These are phyloP conservation scores for Sebastes steindachneri DNA, from an alignment of 2,797 vertebrate species.

Conservation along the genomic window DNA sequence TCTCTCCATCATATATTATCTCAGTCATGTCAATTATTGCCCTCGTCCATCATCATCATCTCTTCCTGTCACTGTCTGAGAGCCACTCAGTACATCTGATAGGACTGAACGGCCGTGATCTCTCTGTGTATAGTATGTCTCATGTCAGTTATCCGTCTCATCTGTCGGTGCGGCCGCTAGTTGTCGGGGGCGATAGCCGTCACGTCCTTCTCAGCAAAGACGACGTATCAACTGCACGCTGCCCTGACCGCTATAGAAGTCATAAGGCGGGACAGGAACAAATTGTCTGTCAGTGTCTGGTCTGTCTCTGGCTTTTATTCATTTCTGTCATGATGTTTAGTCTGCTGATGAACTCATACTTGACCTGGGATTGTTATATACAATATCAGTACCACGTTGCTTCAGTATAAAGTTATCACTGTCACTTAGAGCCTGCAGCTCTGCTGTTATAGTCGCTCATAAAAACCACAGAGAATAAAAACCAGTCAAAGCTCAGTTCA, in stretches of 20 bases:
- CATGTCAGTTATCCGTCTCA: conserved; percentile 59
- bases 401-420: no score
- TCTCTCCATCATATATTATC: no score
- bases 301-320: conserved; percentile 1
- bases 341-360: background rate
- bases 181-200: conserved; percentile 66
- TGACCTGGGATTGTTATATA: background rate
- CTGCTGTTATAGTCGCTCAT: no score
- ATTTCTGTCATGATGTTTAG: background rate
- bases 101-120: background rate
- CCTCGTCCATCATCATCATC: no score
- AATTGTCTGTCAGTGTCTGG: conserved; percentile 57
- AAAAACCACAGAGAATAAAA: no score
- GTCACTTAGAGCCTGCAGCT: no score
- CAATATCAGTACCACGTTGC: background rate
- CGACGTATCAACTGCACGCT: conserved; percentile 35
- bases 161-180: conserved; percentile 41
- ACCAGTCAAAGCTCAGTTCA: no score
- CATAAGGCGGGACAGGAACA: conserved; percentile 56
- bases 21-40: no score
- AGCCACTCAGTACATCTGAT: no score
- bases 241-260: conserved; percentile 49
- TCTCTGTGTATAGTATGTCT: conserved; percentile 20
- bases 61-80: no score
- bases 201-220: conserved; percentile 51